Evolutionary conservation across 2,888 invertebrate species (phyloP).

Genomic region (Girardia tigrina): DNA sequence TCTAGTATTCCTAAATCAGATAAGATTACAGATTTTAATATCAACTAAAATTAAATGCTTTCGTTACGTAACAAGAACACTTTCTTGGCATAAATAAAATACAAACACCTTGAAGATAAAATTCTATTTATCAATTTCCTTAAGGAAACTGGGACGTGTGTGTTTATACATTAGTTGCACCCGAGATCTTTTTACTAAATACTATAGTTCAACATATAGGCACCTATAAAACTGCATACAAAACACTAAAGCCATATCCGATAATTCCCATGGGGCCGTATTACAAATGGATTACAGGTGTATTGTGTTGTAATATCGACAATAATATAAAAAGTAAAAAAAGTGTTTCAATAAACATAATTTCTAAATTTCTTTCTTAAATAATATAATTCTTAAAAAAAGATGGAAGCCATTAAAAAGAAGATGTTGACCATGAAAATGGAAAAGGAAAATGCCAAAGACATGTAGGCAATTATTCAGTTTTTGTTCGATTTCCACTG

Average conservation of each 20-base stretch:
- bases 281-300: slow-evolving; percentile 11
- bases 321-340: not conserved
- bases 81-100: too few relatives aligned
- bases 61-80: too few relatives aligned
- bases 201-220: not conserved
- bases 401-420: slow-evolving; percentile 99
- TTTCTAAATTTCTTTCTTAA: not conserved
- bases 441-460: slow-evolving; percentile 99
- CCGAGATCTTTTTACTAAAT: not conserved
- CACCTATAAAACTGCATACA: not conserved
- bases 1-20: too few relatives aligned
- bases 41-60: too few relatives aligned
- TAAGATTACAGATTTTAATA: too few relatives aligned
- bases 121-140: too few relatives aligned
- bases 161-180: not conserved
- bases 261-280: too few relatives aligned
- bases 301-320: not conserved
- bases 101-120: too few relatives aligned
- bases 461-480: slow-evolving; percentile 56
- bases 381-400: not conserved
- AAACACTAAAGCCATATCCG: too few relatives aligned
- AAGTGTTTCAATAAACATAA: not conserved
- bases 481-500: not conserved
- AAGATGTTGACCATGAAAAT: slow-evolving; percentile 99
- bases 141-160: too few relatives aligned